phyloP scores from a whole-genome alignment of 2,113 vertebrate genomes.

The Misgurnus mizolepis region DNA sequence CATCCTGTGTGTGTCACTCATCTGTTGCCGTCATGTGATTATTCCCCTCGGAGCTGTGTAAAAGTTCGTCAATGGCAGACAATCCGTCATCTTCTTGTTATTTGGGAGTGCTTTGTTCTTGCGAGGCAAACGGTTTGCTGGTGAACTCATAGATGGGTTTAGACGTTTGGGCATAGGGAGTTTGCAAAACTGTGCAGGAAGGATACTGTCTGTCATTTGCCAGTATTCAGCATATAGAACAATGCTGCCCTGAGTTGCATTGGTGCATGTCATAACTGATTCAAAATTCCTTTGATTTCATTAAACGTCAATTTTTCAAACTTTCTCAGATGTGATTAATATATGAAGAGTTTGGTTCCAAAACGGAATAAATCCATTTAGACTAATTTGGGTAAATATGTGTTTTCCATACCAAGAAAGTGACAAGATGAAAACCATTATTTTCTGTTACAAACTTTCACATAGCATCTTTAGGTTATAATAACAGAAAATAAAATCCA shows the following conservation, averaged over 20 bases:
- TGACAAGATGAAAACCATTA: too few species aligned
- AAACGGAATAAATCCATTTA: too few species aligned
- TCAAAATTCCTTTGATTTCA: background rate
- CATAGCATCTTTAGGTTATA: too few species aligned
- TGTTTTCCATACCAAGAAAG: too few species aligned
- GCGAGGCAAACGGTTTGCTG: background rate
- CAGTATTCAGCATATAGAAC: too few species aligned
- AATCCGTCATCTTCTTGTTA: conserved; percentile 36
- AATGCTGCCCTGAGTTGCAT: background rate
- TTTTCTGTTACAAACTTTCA: too few species aligned
- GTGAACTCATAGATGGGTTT: conserved; percentile 2
- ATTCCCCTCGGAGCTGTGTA: conserved; percentile 37
- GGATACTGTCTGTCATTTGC: background rate
- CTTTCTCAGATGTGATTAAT: background rate
- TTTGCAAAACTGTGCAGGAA: background rate
- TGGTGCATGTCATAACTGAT: too few species aligned
- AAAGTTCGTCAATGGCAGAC: conserved; percentile 20
- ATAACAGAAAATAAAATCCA: too few species aligned
- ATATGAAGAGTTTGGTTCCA: too few species aligned
- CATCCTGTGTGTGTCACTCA: conserved; percentile 67
- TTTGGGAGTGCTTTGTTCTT: conserved; percentile 24
- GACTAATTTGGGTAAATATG: too few species aligned
- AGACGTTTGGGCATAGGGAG: background rate
- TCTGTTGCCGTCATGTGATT: conserved; percentile 62
- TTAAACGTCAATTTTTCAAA: background rate